Percentiles rank a stretch among this genome's conserved stretches.
These are phyloP conservation scores for Eidolon dupreanum DNA, from an alignment of 2,797 vertebrate genomes.

Conservation along the genomic window DNA sequence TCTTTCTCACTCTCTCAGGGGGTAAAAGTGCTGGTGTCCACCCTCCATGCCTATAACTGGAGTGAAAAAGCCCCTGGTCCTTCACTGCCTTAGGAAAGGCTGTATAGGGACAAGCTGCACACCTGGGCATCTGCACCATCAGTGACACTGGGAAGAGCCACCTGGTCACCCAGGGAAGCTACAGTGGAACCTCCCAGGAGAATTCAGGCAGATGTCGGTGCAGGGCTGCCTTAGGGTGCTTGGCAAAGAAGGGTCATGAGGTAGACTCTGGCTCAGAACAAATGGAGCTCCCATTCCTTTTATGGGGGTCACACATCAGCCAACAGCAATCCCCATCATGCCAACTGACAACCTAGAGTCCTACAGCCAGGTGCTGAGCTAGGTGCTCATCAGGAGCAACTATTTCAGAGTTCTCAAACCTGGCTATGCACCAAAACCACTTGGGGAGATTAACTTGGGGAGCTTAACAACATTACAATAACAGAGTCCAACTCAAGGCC, in stretches of 20 bases:
- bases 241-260: not conserved
- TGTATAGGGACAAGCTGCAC: not conserved
- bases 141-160: slow-evolving; percentile 76
- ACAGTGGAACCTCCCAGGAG: slow-evolving; percentile 76
- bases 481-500: not conserved
- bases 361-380: accelerated
- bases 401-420: not conserved
- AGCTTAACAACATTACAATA: not conserved
- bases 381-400: not conserved
- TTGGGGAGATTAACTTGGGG: not conserved
- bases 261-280: not conserved
- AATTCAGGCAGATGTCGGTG: not conserved
- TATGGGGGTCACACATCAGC: too few species aligned
- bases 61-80: not conserved
- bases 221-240: not conserved
- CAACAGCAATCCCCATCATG: not conserved
- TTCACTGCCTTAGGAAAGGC: not conserved
- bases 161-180: slow-evolving; percentile 62
- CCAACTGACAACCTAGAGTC: not conserved
- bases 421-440: not conserved
- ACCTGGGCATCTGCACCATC: slow-evolving; percentile 74
- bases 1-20: not conserved
- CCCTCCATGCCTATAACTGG: accelerated
- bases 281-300: not conserved
- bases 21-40: too few species aligned